Percentiles rank a stretch among this genome's conserved stretches.
Conservation (phyloP, 2,888 invertebrate genomes). For the Chrysomela aeneicollis region DNA sequence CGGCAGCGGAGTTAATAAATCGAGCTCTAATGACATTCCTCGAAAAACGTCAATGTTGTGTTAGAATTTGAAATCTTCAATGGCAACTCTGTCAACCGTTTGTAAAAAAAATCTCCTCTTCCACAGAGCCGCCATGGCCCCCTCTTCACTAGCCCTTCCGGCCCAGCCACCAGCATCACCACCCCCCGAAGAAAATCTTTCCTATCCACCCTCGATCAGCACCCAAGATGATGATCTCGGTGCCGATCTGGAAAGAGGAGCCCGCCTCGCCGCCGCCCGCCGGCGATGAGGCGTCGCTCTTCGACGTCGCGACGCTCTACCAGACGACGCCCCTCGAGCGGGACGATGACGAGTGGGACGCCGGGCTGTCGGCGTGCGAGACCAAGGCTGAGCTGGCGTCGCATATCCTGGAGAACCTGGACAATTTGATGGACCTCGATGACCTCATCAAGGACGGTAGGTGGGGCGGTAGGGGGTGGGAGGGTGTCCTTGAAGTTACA, state of each 20-base stretch:
- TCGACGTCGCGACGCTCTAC: conserved; percentile 55
- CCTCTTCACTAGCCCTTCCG: conserved; percentile 71
- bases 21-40: too few species aligned
- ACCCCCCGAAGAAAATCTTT: conserved; percentile 52
- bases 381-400: conserved; percentile 68
- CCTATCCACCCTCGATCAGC: conserved; percentile 42
- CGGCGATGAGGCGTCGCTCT: conserved; percentile 54
- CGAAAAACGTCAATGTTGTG: too few species aligned
- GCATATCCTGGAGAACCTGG: conserved; percentile 70
- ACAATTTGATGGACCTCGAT: conserved; percentile 64
- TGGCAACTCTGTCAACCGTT: too few species aligned
- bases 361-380: conserved; percentile 47
- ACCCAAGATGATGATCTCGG: conserved; percentile 53
- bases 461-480: conserved; percentile 15
- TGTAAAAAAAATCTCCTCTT: conserved; percentile 46
- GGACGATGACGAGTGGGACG: conserved; percentile 54
- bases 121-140: conserved; percentile 85
- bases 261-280: conserved; percentile 65
- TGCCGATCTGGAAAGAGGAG: conserved; percentile 64
- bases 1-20: too few species aligned
- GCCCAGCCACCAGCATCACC: conserved; percentile 64
- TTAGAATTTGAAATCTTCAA: too few species aligned
- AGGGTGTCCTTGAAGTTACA: too few species aligned
- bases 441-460: conserved; percentile 73
- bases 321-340: conserved; percentile 51